Percentiles rank a stretch among this genome's conserved stretches.
These are phyloP conservation scores for Macrophya annulata DNA, from an alignment of 2,888 invertebrate species.

Conservation along the genomic window DNA sequence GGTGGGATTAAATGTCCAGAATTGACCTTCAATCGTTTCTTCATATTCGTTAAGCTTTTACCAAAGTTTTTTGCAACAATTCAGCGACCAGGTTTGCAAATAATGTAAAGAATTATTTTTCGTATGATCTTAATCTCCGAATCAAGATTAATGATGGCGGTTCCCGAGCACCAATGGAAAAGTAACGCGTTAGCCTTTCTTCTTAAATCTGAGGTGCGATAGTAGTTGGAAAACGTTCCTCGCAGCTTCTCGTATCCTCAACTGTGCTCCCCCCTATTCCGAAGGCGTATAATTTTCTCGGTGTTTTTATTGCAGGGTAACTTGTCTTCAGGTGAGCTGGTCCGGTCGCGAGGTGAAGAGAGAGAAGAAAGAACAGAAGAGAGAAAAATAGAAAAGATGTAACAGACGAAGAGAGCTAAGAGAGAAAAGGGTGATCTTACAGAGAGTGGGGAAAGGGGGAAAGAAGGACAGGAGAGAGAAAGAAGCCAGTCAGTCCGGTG, in stretches of 20 bases:
- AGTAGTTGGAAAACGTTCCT: conserved; percentile 75
- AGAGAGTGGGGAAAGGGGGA: conserved; percentile 44
- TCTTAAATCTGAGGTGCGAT: conserved; percentile 46
- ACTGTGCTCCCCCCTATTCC: conserved; percentile 59
- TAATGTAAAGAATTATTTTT: background rate
- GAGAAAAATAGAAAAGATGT: conserved; percentile 62
- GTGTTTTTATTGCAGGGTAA: conserved; percentile 79
- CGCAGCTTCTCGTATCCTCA: conserved; percentile 58
- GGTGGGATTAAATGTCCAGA: background rate
- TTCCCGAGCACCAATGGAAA: background rate
- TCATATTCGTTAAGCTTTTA: background rate
- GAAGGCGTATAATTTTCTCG: conserved; percentile 79
- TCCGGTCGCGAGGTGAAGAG: conserved; percentile 74
- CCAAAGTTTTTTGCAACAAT: background rate
- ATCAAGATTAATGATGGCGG: background rate
- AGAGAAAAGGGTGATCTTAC: conserved; percentile 48
- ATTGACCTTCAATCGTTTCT: background rate
- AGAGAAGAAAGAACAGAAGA: too few relatives aligned
- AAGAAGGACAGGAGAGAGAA: conserved; percentile 42
- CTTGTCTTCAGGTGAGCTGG: conserved; percentile 79
- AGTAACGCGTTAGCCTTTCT: conserved; percentile 47
- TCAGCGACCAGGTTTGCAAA: background rate
- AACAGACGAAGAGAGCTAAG: conserved; percentile 69
- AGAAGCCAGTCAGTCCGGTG: conserved; percentile 55
- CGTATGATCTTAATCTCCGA: background rate